Evolutionary conservation across 2,113 vertebrate species (phyloP), one percentile per base, ranked within the genome.

Genomic region (Bubo blakistoni): DNA sequence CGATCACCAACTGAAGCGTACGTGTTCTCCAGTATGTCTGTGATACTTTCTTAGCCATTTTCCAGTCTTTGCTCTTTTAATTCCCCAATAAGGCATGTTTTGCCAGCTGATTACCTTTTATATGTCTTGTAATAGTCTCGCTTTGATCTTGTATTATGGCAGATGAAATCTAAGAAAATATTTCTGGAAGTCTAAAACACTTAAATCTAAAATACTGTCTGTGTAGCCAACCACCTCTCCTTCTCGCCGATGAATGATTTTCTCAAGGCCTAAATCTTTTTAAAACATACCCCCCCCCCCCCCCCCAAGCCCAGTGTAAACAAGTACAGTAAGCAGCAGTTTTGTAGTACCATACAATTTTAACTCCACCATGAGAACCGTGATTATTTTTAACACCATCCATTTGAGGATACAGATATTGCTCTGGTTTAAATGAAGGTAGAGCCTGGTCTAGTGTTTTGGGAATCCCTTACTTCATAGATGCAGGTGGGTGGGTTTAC

Each of bases 321-420:
- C 19, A 46, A 32, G 7, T 46, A 14, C 1, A 1, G 32, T 55
- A 32, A 62, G 18, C 47, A 17, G 62, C 13, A 4, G 5, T 58
- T 32, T 44, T 69, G 47, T 13, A n/a, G 44, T 80, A 16, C 22
- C 5, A 5, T 36, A 18, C 24, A 11, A 7, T 80, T 79, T 67
- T 44, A 58, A 58, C 74, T 70, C 36, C 0, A 2, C 27, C 6
- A 9, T 0, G 1, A 63, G 36, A 81, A 29, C 36, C 17, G 2
- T 46, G 29, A 11, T 86, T 62, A 29, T n/a, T 27, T 77, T 34
- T 32, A 36, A 38, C 4, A 16, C 8, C 7, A 19, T 34, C 47
- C 11, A 11, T 54, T 58, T 17, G 10, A 34, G 22, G 59, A 29
- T 4, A 72, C 14, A 18, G 55, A 32, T 57, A 63, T 29, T n/a